Percentiles rank a stretch among this genome's conserved stretches.
Conservation (phyloP, 2,113 vertebrate genomes). For the Lophura nycthemera region DNA sequence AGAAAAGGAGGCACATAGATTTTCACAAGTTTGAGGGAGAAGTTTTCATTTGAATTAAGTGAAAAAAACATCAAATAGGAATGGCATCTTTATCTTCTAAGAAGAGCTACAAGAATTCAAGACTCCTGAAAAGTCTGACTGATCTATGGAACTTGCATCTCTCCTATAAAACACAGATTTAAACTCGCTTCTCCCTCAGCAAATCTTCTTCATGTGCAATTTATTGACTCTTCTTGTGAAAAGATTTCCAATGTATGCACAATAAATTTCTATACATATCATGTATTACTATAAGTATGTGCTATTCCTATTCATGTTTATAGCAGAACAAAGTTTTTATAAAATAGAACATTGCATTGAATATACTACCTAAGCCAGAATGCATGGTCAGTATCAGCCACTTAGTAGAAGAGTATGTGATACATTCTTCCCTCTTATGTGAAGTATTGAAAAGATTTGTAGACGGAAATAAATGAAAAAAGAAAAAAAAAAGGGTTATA, state of each 20-base stretch:
- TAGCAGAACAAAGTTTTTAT: background rate
- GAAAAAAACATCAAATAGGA: background rate
- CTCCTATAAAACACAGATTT: background rate
- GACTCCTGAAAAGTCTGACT: background rate
- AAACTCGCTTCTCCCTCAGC: background rate
- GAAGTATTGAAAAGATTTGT: background rate
- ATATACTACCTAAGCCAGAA: background rate
- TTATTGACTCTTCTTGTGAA: background rate
- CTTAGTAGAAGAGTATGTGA: background rate
- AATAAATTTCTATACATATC: background rate
- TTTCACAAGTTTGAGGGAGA: background rate
- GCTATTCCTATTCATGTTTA: background rate
- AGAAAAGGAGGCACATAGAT: background rate
- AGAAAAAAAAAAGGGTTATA: background rate
- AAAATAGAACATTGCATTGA: background rate
- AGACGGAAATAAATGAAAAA: background rate
- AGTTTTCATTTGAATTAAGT: background rate
- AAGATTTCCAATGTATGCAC: background rate
- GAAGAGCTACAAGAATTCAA: background rate
- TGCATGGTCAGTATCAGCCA: background rate
- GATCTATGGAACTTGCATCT: background rate
- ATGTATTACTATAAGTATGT: background rate
- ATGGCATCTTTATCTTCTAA: background rate
- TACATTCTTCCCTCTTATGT: background rate
- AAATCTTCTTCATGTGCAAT: background rate